Evolutionary conservation across 1,140 invertebrate genomes (phyloP).

Genomic region (Lepidurus packardi): DNA sequence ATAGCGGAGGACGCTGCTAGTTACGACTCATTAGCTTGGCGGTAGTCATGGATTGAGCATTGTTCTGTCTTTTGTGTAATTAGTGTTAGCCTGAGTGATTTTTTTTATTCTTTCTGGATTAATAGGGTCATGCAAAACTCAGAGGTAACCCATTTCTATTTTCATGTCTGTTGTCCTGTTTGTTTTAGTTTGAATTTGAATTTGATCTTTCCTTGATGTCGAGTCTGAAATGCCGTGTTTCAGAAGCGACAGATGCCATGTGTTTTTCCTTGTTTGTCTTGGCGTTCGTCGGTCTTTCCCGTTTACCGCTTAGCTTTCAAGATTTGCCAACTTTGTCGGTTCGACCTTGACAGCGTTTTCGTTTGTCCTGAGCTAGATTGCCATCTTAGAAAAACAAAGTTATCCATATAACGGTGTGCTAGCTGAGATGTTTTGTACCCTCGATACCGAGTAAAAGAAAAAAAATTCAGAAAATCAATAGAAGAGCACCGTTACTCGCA

Average conservation of each 20-base stretch:
- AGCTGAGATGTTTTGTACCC: too few species aligned
- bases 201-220: not conserved
- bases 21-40: not conserved
- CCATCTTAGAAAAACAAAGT: too few species aligned
- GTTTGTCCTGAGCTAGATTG: too few species aligned
- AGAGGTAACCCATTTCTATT: not conserved
- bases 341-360: not conserved
- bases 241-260: not conserved
- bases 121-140: not conserved
- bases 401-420: too few species aligned
- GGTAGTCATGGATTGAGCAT: not conserved
- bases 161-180: not conserved
- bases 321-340: not conserved
- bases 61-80: not conserved
- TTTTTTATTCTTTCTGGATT: not conserved
- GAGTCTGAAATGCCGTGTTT: not conserved
- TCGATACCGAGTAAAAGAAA: too few species aligned
- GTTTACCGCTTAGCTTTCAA: not conserved
- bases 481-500: conserved; percentile 6
- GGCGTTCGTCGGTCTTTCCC: not conserved
- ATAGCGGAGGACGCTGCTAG: not conserved
- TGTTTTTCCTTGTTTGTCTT: not conserved
- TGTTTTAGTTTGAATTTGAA: not conserved
- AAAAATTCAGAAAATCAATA: not conserved
- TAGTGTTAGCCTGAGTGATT: not conserved